Conservation (phyloP, 30 jellyfish, hydroid and myxozoan genomes). For the Chrysaora quinquecirrha region DNA sequence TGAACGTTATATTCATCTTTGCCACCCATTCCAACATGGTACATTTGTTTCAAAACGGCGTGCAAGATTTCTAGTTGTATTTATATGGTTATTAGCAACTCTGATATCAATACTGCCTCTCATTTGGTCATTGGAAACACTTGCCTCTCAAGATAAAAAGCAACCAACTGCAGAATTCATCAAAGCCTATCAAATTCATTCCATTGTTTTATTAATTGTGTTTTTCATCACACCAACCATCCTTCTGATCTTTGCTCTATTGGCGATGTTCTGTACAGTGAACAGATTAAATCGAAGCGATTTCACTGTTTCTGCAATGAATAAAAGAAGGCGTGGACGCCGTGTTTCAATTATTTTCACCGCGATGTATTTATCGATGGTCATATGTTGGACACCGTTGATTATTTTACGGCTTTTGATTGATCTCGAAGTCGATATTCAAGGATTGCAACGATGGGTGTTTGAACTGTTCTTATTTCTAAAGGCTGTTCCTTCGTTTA, state of each 20-base stretch:
- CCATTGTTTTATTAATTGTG: slow-evolving; percentile 30
- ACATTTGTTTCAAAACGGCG: slow-evolving; percentile 25
- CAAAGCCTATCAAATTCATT: slow-evolving; percentile 42
- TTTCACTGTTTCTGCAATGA: slow-evolving; percentile 8
- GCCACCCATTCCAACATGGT: slow-evolving; percentile 51
- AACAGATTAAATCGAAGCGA: slow-evolving; percentile 50
- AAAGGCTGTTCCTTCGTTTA: slow-evolving; percentile 41
- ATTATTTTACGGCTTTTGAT: slow-evolving; percentile 19
- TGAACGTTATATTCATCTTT: slow-evolving; percentile 51
- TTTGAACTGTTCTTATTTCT: slow-evolving; percentile 40
- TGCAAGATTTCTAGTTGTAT: slow-evolving; percentile 29
- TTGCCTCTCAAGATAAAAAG: background rate
- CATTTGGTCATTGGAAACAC: slow-evolving; percentile 26
- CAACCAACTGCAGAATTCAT: background rate
- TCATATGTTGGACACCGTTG: slow-evolving; percentile 69
- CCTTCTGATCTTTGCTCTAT: slow-evolving; percentile 41
- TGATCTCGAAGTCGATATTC: slow-evolving; percentile 16
- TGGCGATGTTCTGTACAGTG: slow-evolving; percentile 53
- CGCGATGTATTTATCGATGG: slow-evolving; percentile 51
- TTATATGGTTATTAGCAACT: slow-evolving; percentile 57
- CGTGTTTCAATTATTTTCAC: slow-evolving; percentile 42
- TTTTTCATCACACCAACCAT: slow-evolving; percentile 58
- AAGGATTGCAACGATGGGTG: slow-evolving; percentile 1
- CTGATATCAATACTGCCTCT: slow-evolving; percentile 43
- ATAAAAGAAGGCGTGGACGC: slow-evolving; percentile 32